phyloP scores from a whole-genome alignment of 2,113 vertebrate genomes.

The Crotalus helleri region DNA sequence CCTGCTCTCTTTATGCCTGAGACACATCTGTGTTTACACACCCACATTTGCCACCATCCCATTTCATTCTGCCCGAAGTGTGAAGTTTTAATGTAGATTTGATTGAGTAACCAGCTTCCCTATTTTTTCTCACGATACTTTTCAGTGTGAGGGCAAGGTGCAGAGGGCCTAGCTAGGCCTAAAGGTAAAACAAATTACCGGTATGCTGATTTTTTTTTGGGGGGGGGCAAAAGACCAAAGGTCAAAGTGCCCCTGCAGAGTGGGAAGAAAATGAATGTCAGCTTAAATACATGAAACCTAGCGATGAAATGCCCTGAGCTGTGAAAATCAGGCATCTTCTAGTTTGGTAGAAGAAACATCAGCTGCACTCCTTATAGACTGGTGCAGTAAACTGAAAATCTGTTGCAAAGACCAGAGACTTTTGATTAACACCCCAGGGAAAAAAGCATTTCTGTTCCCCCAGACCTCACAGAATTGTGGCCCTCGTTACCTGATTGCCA shows the following conservation, averaged over 20 bases:
- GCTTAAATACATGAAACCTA: background rate
- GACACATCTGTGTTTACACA: background rate
- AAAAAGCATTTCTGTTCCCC: background rate
- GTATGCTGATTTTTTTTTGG: background rate
- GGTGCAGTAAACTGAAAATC: background rate
- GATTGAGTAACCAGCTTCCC: background rate
- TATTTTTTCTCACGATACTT: background rate
- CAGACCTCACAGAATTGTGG: background rate
- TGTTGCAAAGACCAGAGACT: background rate
- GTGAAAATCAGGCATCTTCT: background rate
- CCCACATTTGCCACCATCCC: background rate
- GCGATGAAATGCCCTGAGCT: background rate
- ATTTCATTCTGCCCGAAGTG: background rate
- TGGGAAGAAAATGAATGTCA: background rate
- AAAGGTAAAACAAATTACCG: background rate
- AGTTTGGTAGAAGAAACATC: background rate
- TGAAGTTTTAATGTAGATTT: background rate
- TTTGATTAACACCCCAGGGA: too few species aligned
- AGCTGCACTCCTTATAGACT: too few species aligned
- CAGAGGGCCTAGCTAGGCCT: background rate
- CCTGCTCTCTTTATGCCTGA: background rate
- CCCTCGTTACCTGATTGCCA: background rate
- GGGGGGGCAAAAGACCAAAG: background rate
- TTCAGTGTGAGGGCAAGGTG: background rate
- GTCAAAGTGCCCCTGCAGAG: background rate